These are phyloP conservation scores for Drosophila anomalipes DNA, from an alignment of 2,888 invertebrate genomes.

Conservation along the genomic window DNA sequence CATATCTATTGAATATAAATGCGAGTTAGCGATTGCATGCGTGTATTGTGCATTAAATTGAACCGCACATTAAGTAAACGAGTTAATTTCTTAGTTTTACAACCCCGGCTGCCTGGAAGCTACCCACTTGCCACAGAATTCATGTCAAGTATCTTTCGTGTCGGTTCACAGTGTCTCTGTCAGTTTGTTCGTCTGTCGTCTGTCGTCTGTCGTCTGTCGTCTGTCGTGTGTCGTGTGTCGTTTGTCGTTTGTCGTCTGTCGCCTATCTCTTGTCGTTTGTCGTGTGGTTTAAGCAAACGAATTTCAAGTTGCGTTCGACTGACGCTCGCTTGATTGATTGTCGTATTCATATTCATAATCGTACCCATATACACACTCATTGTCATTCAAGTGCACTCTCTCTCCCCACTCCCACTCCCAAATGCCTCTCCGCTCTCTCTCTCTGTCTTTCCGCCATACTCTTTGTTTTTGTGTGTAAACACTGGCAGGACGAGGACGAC, in stretches of 20 bases:
- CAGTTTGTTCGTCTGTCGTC: constrained; percentile 18
- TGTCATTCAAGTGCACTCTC: constrained; percentile 56
- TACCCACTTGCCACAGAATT: constrained; percentile 46
- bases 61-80: constrained; percentile 32
- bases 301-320: constrained; percentile 50
- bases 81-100: constrained; percentile 31
- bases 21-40: neutral
- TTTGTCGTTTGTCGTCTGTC: neutral
- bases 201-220: constrained; percentile 15
- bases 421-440: neutral
- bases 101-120: constrained; percentile 6
- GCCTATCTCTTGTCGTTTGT: neutral
- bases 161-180: constrained; percentile 9
- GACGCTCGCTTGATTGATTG: constrained; percentile 71
- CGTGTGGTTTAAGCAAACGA: constrained; percentile 45
- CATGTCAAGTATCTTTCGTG: constrained; percentile 58
- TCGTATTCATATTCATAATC: constrained; percentile 71
- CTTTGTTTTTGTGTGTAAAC: constrained; percentile 54
- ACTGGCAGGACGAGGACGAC: constrained; percentile 48
- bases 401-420: neutral
- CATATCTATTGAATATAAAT: neutral
- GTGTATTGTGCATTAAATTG: constrained; percentile 10
- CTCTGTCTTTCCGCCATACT: neutral
- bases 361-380: constrained; percentile 44
- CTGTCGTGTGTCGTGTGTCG: neutral